Conservation (phyloP, 2,113 vertebrate genomes). For the Nanorana parkeri region DNA sequence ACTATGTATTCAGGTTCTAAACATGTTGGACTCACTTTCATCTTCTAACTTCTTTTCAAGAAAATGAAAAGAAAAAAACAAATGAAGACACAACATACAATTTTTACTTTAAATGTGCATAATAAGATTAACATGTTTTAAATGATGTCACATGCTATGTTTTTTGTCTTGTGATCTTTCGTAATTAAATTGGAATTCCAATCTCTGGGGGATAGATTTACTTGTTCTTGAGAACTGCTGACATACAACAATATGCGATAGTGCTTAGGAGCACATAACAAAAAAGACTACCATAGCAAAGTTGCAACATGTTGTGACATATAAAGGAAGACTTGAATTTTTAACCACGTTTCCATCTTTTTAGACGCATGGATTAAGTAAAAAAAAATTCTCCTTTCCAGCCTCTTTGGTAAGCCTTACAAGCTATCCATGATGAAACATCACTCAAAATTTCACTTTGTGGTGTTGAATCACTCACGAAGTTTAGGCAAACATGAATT, state of each 20-base stretch:
- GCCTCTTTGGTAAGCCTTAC: constrained; percentile 25
- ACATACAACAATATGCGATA: constrained; percentile 4
- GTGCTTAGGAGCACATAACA: constrained; percentile 11
- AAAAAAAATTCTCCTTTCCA: not conserved
- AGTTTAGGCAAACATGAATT: constrained; percentile 41
- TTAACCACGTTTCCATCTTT: not conserved
- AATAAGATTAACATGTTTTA: constrained; percentile 20
- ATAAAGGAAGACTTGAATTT: not conserved
- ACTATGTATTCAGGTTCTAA: no score
- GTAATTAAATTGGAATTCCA: constrained; percentile 33
- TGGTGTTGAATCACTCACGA: constrained; percentile 43
- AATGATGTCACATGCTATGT: constrained; percentile 33
- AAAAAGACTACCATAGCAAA: not conserved
- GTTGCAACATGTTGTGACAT: constrained; percentile 27
- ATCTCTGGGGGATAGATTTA: constrained; percentile 3
- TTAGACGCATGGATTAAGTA: constrained; percentile 2
- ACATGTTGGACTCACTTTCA: no score
- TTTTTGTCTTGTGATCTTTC: constrained; percentile 27
- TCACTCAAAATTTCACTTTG: constrained; percentile 35
- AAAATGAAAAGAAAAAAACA: not conserved
- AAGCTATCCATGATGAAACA: constrained; percentile 13
- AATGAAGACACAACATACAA: not conserved
- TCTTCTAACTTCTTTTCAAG: no score
- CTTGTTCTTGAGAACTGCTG: constrained; percentile 16
- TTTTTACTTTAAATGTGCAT: not conserved